A percentile compares a stretch with the other conserved stretches of the same genome.
phyloP scores from a whole-genome alignment of 2,797 vertebrate species.

The Ctenopoma kingsleyae region DNA sequence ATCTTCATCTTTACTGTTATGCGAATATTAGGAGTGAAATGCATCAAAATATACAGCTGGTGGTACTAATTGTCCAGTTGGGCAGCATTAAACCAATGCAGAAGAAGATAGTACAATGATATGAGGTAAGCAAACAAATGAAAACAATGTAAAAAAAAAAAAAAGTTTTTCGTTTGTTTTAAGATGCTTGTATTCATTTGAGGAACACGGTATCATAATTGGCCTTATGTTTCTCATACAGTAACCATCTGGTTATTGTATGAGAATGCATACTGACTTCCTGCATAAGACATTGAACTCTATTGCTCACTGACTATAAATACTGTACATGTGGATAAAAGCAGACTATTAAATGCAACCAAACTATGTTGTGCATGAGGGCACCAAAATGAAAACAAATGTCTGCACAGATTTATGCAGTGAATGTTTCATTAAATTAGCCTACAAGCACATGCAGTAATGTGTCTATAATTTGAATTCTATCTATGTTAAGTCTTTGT shows the following conservation, averaged over 20 bases:
- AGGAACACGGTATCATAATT: too few species aligned
- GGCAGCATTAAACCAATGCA: constrained; percentile 19
- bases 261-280: neutral
- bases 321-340: constrained; percentile 1
- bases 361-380: neutral
- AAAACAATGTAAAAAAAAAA: neutral
- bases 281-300: neutral
- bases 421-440: constrained; percentile 14
- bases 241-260: neutral
- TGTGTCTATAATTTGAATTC: constrained; percentile 17
- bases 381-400: neutral
- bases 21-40: constrained; percentile 11
- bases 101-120: constrained; percentile 1
- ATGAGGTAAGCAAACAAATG: constrained; percentile 1
- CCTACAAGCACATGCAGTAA: constrained; percentile 3
- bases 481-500: constrained; percentile 38
- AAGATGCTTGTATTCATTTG: too few species aligned
- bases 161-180: too few species aligned
- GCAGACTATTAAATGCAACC: neutral
- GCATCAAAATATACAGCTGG: constrained; percentile 30
- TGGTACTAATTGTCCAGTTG: constrained; percentile 17
- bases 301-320: neutral
- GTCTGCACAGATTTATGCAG: constrained; percentile 1
- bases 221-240: too few species aligned
- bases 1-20: constrained; percentile 11